Evolutionary conservation across 2,888 invertebrate species (phyloP), one percentile per base, ranked within the genome.

Genomic region (Sesamia inferens): DNA sequence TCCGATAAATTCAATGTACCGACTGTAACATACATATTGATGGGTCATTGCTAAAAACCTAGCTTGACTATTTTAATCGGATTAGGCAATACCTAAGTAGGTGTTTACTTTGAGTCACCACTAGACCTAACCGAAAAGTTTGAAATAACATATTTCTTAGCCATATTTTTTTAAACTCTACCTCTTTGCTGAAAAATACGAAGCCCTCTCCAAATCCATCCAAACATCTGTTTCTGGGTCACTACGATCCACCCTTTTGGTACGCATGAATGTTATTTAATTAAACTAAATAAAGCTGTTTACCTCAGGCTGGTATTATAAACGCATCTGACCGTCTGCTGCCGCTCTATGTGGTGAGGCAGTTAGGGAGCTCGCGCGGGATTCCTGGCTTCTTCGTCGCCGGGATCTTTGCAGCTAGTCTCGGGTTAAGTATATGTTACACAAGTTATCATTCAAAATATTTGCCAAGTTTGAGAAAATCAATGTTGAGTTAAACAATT

Each of bases 311-410:
- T 61, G 97, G 97, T n/a, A 92, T 97, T 80, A 98, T 98, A 74
- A 96, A 95, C 66, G 97, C 97, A 0, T 96, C 97, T 6, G 99
- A 98, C 93, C 98, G 99, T 92, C 96, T 99, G 58, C 96, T 99
- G 78, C 99, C 99, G 0, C 97, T 98, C 55, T 99, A 98, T 91
- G 99, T 99, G 44, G 98, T 99, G 96, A 97, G 98, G 77, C 97
- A 97, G 76, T 97, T 99, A 90, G 98, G 98, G 0, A 91, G 97
- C 65, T 95, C 97, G 55, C 97, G 97, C 51, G 99, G 99, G 0
- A 95, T 99, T 2, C 98, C 99, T 1, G 99, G 99, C 5, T 97
- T 99, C 88, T 99, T 99, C 93, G 99, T 99, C 0, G 98, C 99
- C 7, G 99, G 99, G 31, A 98, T 99, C 76, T 99, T 99, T 92